phyloP scores from a whole-genome alignment of 2,113 vertebrate species.

The Bambusicola thoracicus region DNA sequence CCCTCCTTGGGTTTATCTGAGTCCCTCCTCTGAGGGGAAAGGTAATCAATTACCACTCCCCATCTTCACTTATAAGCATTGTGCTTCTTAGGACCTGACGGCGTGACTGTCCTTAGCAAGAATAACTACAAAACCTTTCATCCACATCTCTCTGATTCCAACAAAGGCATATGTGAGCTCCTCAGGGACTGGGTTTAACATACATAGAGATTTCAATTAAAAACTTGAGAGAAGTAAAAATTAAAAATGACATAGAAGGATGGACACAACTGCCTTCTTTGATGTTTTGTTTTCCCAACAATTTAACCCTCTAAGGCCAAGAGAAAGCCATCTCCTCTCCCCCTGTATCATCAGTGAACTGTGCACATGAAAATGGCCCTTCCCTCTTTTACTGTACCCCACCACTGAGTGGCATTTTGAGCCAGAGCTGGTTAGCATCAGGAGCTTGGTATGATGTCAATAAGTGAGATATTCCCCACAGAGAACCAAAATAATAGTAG shows the following conservation, averaged over 20 bases:
- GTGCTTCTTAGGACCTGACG: neutral
- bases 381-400: neutral
- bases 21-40: neutral
- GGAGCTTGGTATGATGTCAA: neutral
- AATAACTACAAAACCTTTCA: neutral
- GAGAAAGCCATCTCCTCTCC: neutral
- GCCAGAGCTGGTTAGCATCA: neutral
- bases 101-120: neutral
- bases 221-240: neutral
- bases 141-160: neutral
- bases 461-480: neutral
- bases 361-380: neutral
- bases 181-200: neutral
- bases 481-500: constrained; percentile 25
- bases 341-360: neutral
- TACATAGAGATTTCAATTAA: neutral
- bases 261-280: neutral
- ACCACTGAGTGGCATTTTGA: constrained; percentile 10
- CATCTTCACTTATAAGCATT: neutral
- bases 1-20: neutral
- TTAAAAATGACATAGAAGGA: neutral
- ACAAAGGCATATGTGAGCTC: neutral
- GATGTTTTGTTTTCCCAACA: fast-evolving
- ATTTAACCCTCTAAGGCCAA: neutral
- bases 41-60: neutral